Percentiles rank a stretch among this genome's conserved stretches.
Evolutionary conservation across 2,888 invertebrate genomes (phyloP).

Genomic region (Chalcosyrphus nemorum): DNA sequence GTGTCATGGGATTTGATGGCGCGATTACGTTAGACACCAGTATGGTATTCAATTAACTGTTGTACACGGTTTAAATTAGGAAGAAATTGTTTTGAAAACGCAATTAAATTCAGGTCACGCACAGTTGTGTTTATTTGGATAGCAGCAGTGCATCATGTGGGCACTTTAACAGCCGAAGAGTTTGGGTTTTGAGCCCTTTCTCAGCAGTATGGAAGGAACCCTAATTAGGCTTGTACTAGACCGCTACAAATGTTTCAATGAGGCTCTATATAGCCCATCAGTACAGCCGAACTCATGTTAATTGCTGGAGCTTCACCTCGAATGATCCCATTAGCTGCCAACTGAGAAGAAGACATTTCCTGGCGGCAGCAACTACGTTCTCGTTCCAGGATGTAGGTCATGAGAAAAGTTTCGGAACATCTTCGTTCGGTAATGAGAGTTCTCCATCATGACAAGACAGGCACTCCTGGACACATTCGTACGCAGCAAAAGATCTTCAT

Average conservation of each 20-base stretch:
- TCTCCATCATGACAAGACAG: not conserved
- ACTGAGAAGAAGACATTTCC: not conserved
- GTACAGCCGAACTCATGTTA: not conserved
- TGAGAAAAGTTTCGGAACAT: conserved; percentile 30
- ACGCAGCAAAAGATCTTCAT: not conserved
- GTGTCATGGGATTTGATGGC: conserved; percentile 53
- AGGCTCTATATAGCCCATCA: too few species aligned
- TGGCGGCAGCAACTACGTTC: not conserved
- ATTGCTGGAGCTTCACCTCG: not conserved
- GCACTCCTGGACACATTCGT: not conserved
- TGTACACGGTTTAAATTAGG: conserved; percentile 33
- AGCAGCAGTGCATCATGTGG: too few species aligned
- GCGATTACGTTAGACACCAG: conserved; percentile 37
- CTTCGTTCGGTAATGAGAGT: conserved; percentile 4
- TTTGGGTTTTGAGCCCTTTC: too few species aligned
- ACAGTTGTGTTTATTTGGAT: too few species aligned
- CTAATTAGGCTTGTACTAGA: too few species aligned
- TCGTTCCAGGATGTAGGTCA: conserved; percentile 29
- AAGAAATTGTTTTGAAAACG: conserved; percentile 11
- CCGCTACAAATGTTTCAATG: too few species aligned
- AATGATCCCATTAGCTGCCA: not conserved
- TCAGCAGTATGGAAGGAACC: too few species aligned
- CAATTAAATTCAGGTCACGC: not conserved
- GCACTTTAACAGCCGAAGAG: too few species aligned
- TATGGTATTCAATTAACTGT: conserved; percentile 57